Percentiles rank a stretch among this genome's conserved stretches.
phyloP scores from a whole-genome alignment of 2,113 vertebrate genomes.

The Corythaixoides concolor region DNA sequence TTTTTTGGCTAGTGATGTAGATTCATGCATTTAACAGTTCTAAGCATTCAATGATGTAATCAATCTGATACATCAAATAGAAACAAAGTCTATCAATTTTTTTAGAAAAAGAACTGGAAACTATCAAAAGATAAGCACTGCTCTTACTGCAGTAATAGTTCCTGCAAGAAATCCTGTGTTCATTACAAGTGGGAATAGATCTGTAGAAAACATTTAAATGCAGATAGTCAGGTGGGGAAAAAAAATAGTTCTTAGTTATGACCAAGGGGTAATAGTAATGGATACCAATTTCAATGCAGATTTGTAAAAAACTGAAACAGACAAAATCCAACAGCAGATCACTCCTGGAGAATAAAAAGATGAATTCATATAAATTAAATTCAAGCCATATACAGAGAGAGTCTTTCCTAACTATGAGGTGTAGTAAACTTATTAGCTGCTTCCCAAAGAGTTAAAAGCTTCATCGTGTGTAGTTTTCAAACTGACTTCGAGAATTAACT shows the following conservation, averaged over 20 bases:
- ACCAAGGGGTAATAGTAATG: background rate
- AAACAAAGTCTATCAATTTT: background rate
- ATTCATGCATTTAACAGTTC: background rate
- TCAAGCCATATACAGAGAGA: background rate
- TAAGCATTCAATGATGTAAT: background rate
- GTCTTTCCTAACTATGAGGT: background rate
- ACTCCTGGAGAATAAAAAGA: background rate
- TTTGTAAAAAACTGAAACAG: background rate
- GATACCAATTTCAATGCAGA: background rate
- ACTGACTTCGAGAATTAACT: background rate
- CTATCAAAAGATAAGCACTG: background rate
- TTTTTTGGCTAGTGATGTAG: background rate
- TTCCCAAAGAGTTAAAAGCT: background rate
- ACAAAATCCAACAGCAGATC: background rate
- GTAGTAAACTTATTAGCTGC: background rate
- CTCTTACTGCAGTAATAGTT: background rate
- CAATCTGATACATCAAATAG: background rate
- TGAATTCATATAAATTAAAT: background rate
- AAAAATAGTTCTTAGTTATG: background rate
- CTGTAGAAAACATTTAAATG: background rate
- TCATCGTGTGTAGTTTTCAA: background rate
- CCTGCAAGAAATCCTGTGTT: background rate
- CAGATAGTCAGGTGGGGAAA: background rate
- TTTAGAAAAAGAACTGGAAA: background rate
- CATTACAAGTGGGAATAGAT: background rate